Evolutionary conservation across 2,113 vertebrate genomes (phyloP).

Genomic region (Mungos mungo): DNA sequence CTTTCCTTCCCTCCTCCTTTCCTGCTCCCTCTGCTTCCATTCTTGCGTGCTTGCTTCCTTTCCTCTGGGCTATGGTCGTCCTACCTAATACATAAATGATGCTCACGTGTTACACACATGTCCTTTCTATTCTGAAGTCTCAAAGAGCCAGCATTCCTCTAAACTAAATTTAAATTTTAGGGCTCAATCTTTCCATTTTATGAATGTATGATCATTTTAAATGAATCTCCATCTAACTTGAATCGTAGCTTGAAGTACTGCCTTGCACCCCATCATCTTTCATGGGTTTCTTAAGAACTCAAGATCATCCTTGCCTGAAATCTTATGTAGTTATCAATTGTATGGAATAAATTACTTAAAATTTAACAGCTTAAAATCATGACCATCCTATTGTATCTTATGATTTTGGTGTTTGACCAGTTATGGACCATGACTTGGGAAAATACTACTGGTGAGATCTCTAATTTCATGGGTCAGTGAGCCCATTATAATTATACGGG

Average conservation of each 20-base stretch:
- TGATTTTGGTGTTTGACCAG: background rate
- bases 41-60: background rate
- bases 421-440: background rate
- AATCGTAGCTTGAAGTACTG: background rate
- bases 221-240: background rate
- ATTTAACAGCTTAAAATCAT: background rate
- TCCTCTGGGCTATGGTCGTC: background rate
- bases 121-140: background rate
- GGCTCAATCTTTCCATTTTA: background rate
- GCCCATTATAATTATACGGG: background rate
- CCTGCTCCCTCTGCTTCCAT: accelerated
- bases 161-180: background rate
- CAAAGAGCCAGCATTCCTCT: background rate
- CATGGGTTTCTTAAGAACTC: background rate
- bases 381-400: background rate
- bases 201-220: background rate
- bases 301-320: background rate
- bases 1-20: background rate
- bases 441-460: background rate
- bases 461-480: background rate
- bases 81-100: background rate
- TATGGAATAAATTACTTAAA: background rate
- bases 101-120: too few relatives aligned
- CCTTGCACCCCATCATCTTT: background rate
- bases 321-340: background rate